Evolutionary conservation across 2,113 vertebrate genomes (phyloP).

Genomic region (Dasyprocta punctata): DNA sequence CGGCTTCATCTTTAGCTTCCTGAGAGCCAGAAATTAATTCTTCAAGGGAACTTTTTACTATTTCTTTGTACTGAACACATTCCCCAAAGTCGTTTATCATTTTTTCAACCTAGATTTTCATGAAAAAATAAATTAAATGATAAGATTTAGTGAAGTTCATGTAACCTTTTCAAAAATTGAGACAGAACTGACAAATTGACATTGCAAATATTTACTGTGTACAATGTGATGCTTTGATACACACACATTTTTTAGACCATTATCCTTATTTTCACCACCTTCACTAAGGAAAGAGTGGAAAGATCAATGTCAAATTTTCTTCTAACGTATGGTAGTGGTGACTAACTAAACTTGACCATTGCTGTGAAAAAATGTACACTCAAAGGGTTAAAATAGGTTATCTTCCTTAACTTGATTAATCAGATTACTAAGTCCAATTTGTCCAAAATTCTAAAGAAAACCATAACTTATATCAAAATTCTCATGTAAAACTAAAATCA

Average conservation of each 20-base stretch:
- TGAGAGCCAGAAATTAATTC: slow-evolving; percentile 89
- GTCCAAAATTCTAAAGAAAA: neutral
- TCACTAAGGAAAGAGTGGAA: neutral
- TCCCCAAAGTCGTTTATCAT: slow-evolving; percentile 88
- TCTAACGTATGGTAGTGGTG: neutral
- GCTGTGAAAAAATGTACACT: neutral
- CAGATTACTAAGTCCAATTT: neutral
- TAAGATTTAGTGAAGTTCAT: neutral
- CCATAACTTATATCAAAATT: neutral
- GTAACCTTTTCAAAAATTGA: neutral
- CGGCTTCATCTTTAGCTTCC: slow-evolving; percentile 89
- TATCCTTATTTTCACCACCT: neutral
- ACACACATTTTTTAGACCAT: neutral
- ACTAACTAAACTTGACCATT: neutral
- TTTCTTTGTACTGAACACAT: slow-evolving; percentile 90
- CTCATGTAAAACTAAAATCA: neutral
- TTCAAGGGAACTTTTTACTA: slow-evolving; percentile 89
- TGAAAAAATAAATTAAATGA: slow-evolving; percentile 34
- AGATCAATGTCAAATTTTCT: neutral
- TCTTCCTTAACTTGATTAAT: slow-evolving; percentile 14
- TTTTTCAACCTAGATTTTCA: slow-evolving; percentile 88
- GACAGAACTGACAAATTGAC: neutral
- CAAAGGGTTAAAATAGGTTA: neutral
- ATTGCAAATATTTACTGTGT: neutral
- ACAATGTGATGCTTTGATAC: neutral